phyloP scores from a whole-genome alignment of 2,797 vertebrate species.

The Dromococcyx pavoninus region DNA sequence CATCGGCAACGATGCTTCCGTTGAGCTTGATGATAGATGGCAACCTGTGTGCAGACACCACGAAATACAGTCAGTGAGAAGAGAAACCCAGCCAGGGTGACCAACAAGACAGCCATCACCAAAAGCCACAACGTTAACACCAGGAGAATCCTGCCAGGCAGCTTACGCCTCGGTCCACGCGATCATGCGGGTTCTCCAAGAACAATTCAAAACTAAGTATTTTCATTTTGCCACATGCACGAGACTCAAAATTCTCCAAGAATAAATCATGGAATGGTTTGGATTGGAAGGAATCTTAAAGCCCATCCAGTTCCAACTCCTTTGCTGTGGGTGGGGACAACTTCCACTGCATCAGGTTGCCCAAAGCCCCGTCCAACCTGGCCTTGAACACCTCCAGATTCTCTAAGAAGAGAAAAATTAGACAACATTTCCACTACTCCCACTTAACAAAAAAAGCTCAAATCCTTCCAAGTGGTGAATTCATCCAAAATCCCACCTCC shows the following conservation, averaged over 20 bases:
- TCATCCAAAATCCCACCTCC: not conserved
- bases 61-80: not conserved
- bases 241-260: not conserved
- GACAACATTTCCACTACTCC: not conserved
- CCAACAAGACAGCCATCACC: not conserved
- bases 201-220: not conserved
- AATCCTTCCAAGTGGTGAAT: not conserved
- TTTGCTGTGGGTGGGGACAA: no score
- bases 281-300: no score
- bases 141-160: not conserved
- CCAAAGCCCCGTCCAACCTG: no score
- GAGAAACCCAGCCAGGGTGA: not conserved
- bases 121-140: not conserved
- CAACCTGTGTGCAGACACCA: slow-evolving; percentile 78
- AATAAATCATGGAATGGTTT: not conserved
- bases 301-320: no score
- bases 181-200: not conserved
- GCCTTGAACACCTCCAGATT: not conserved
- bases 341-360: no score
- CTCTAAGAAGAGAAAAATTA: not conserved
- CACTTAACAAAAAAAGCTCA: not conserved
- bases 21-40: slow-evolving; percentile 90
- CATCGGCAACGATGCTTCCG: slow-evolving; percentile 85
- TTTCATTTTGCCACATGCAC: not conserved
- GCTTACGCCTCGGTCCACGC: not conserved